These are phyloP conservation scores for Chrysochloris asiatica DNA, from an alignment of 2,113 vertebrate genomes.

Conservation along the genomic window DNA sequence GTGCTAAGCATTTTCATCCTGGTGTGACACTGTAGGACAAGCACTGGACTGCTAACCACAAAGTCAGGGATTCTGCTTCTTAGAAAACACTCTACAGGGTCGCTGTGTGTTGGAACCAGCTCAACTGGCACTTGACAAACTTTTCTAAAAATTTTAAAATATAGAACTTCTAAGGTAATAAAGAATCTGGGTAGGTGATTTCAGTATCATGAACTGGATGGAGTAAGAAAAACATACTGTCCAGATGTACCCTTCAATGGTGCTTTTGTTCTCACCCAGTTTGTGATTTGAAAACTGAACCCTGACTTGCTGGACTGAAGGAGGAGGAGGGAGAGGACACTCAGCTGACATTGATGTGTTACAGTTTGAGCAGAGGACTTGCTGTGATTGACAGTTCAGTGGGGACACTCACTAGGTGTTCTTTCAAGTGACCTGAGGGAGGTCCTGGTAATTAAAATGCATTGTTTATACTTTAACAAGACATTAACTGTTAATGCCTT, in stretches of 20 bases:
- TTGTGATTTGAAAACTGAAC: slow-evolving; percentile 11
- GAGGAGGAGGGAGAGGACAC: neutral
- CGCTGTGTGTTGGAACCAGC: too few relatives aligned
- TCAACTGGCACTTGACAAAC: too few relatives aligned
- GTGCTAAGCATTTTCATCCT: too few relatives aligned
- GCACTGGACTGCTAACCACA: too few relatives aligned
- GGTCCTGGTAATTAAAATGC: slow-evolving; percentile 8
- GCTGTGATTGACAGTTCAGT: slow-evolving; percentile 4
- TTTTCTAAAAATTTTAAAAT: neutral
- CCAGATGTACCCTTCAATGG: neutral
- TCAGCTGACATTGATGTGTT: slow-evolving; percentile 2
- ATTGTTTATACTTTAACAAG: slow-evolving; percentile 25
- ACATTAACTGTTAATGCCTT: slow-evolving; percentile 8
- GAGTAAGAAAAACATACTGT: neutral
- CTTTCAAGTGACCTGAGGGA: neutral
- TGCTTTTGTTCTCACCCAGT: neutral
- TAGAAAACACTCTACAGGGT: too few relatives aligned
- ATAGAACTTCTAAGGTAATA: neutral
- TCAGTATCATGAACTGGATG: neutral
- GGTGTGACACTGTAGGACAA: too few relatives aligned
- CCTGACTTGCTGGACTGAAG: neutral
- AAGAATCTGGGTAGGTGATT: neutral
- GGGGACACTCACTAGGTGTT: neutral
- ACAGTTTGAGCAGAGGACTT: neutral
- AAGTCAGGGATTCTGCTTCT: too few relatives aligned